Percentiles rank a stretch among this genome's conserved stretches.
phyloP scores from a whole-genome alignment of 2,797 vertebrate genomes.

The Apogon talboti region DNA sequence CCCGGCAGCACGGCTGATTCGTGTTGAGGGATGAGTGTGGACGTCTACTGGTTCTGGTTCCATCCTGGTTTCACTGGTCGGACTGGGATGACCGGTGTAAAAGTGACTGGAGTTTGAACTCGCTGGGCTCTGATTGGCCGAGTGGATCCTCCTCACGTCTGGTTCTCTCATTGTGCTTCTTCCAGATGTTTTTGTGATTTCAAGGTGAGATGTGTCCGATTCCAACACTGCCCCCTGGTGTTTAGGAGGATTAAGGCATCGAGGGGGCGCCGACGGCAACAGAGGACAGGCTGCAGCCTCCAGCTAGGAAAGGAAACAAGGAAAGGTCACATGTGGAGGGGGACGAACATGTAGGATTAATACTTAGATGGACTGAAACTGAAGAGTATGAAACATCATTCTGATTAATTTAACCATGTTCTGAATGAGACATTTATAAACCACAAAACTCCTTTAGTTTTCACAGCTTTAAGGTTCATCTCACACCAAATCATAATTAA shows the following conservation, averaged over 20 bases:
- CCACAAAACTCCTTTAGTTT: background rate
- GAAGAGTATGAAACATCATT: no score
- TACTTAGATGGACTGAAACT: background rate
- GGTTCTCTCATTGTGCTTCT: conserved; percentile 39
- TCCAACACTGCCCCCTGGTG: conserved; percentile 46
- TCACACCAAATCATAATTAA: no score
- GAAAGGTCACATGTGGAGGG: background rate
- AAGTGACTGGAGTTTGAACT: no score
- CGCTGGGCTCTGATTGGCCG: conserved; percentile 15
- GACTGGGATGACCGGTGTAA: no score
- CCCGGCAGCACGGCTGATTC: no score
- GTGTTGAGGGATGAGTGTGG: no score
- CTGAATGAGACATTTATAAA: no score
- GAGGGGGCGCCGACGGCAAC: conserved; percentile 49
- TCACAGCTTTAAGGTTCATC: no score
- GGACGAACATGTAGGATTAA: background rate
- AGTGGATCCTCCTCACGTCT: conserved; percentile 17
- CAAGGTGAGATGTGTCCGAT: conserved; percentile 45
- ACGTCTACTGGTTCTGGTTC: no score
- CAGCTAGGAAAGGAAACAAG: conserved; percentile 27
- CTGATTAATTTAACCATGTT: no score
- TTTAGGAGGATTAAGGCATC: conserved; percentile 68
- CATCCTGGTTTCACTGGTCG: no score
- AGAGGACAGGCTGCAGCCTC: conserved; percentile 46
- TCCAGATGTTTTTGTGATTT: conserved; percentile 25